Conservation (phyloP, 2,888 invertebrate species). For the Thecophora atra region DNA sequence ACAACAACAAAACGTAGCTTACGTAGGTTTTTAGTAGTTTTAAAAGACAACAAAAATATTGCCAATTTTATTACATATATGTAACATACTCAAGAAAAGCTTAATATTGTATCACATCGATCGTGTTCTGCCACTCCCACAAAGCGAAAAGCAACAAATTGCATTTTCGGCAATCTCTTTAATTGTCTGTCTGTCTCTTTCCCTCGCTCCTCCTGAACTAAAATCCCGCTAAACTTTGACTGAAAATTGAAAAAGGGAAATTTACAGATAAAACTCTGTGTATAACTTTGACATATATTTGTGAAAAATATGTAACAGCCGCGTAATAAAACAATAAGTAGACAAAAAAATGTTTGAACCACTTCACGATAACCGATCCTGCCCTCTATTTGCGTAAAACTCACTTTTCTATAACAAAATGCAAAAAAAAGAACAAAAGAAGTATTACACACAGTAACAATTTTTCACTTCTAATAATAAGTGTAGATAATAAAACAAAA, state of each 20-base stretch:
- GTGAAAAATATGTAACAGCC: conserved; percentile 21
- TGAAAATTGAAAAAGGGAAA: background rate
- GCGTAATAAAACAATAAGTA: conserved; percentile 26
- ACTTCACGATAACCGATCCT: conserved; percentile 56
- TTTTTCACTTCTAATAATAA: background rate
- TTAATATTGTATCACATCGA: background rate
- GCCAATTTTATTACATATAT: conserved; percentile 19
- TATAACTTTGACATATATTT: conserved; percentile 35
- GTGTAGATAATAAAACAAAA: background rate
- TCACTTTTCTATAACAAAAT: conserved; percentile 38
- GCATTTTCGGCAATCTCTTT: conserved; percentile 2
- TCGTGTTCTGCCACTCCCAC: background rate
- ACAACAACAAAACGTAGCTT: conserved; percentile 15
- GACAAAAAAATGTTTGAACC: conserved; percentile 27
- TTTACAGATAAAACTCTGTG: background rate
- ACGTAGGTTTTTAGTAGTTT: conserved; percentile 2
- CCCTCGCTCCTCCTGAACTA: background rate
- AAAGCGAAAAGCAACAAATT: conserved; percentile 11
- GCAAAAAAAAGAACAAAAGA: conserved; percentile 32
- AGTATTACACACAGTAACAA: conserved; percentile 26
- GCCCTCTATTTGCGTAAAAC: conserved; percentile 54
- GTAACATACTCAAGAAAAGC: no score
- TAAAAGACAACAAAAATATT: conserved; percentile 17
- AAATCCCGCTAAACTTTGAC: background rate
- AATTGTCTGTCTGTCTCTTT: background rate